Percentiles rank a stretch among this genome's conserved stretches.
Evolutionary conservation across 1,140 invertebrate species (phyloP).

Genomic region (Drosophila bipectinata): DNA sequence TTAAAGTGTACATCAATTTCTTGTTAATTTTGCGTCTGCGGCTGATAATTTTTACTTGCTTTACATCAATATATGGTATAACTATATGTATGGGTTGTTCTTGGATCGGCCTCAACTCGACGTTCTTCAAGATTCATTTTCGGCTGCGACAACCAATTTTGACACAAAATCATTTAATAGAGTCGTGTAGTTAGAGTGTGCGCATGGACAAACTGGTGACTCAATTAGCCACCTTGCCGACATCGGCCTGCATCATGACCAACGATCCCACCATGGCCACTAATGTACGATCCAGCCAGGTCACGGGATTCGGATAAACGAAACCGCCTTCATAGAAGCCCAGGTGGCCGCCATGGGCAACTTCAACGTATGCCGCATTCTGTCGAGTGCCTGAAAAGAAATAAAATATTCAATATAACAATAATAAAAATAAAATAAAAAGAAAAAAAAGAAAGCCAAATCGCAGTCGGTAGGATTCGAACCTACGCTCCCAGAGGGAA

Average conservation of each 20-base stretch:
- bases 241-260: slow-evolving; percentile 69
- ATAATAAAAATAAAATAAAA: not conserved
- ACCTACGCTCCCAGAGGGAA: slow-evolving; percentile 94
- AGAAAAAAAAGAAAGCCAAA: not conserved
- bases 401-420: slow-evolving; percentile 1
- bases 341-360: slow-evolving; percentile 95
- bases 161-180: slow-evolving; percentile 54
- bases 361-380: slow-evolving; percentile 90
- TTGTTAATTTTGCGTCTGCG: slow-evolving; percentile 24
- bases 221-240: slow-evolving; percentile 54
- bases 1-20: slow-evolving; percentile 68
- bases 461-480: slow-evolving; percentile 93
- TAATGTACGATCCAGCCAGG: slow-evolving; percentile 94
- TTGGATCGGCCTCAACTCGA: slow-evolving; percentile 25
- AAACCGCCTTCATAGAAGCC: slow-evolving; percentile 96
- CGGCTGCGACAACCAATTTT: slow-evolving; percentile 64
- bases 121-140: slow-evolving; percentile 45
- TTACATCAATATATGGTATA: slow-evolving; percentile 54
- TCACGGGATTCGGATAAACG: slow-evolving; percentile 93
- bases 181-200: slow-evolving; percentile 9
- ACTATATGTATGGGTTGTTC: slow-evolving; percentile 41
- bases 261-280: slow-evolving; percentile 90
- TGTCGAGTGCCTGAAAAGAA: slow-evolving; percentile 87
- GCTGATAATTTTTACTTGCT: slow-evolving; percentile 39
- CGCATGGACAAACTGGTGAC: slow-evolving; percentile 2